Evolutionary conservation across 2,113 vertebrate genomes (phyloP).

Genomic region (Pipra filicauda): DNA sequence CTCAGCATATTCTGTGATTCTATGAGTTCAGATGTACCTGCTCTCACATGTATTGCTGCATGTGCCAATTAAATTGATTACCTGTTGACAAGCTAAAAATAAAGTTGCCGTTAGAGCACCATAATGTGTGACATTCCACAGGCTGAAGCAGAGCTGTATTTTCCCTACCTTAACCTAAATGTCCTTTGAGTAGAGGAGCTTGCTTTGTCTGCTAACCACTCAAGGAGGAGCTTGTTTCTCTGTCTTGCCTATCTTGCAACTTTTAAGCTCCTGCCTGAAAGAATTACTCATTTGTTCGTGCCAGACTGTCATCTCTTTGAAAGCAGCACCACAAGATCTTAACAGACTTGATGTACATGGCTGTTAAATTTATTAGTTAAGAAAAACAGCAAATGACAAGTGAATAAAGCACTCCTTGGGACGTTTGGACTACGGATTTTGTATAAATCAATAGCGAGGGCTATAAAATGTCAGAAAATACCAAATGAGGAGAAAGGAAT

Average conservation of each 20-base stretch:
- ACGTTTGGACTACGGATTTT: constrained; percentile 84
- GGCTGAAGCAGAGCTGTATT: neutral
- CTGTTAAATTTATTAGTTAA: constrained; percentile 81
- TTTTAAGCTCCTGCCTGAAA: constrained; percentile 46
- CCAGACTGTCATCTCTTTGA: constrained; percentile 56
- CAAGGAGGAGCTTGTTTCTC: constrained; percentile 1
- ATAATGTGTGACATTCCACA: neutral
- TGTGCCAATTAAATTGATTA: neutral
- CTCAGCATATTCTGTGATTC: neutral
- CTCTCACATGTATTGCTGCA: neutral
- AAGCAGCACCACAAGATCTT: constrained; percentile 37
- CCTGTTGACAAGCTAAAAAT: constrained; percentile 46
- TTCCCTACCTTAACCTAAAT: constrained; percentile 4
- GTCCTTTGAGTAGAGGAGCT: neutral
- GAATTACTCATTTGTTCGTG: constrained; percentile 60
- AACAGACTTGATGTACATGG: constrained; percentile 31
- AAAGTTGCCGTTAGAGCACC: neutral
- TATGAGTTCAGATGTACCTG: neutral
- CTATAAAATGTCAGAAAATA: constrained; percentile 92
- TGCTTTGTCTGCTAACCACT: constrained; percentile 5
- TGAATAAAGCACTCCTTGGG: constrained; percentile 83
- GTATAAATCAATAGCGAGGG: constrained; percentile 86
- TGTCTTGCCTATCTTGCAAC: constrained; percentile 56
- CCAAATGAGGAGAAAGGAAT: constrained; percentile 86
- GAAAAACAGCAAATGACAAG: constrained; percentile 89